These are phyloP conservation scores for Ceratoteleas bidentatus DNA, from an alignment of 1,140 invertebrate species.

Conservation along the genomic window DNA sequence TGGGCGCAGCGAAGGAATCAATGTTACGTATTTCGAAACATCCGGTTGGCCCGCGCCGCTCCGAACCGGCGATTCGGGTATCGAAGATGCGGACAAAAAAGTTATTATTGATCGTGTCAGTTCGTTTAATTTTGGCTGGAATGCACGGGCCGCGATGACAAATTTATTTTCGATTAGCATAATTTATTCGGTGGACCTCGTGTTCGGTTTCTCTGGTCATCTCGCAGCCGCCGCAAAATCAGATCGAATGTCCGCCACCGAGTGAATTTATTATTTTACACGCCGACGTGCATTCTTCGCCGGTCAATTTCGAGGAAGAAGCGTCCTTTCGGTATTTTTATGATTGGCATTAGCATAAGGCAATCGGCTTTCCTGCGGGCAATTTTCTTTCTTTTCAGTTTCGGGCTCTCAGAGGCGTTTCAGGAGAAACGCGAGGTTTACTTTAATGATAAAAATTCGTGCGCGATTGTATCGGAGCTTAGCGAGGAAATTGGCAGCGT, in stretches of 20 bases:
- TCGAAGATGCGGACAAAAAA: too few relatives aligned
- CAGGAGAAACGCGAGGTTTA: too few relatives aligned
- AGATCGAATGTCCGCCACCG: conserved; percentile 11
- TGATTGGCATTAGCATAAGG: too few relatives aligned
- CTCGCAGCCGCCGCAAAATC: conserved; percentile 12
- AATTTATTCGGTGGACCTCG: conserved; percentile 11
- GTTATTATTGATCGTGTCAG: too few relatives aligned
- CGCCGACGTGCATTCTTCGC: not conserved
- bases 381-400: too few relatives aligned
- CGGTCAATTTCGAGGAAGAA: too few relatives aligned
- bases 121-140: not conserved
- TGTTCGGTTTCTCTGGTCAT: conserved; percentile 9
- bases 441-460: not conserved
- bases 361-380: too few relatives aligned
- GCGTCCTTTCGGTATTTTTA: too few relatives aligned
- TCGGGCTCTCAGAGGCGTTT: too few relatives aligned
- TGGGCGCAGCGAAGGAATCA: conserved; percentile 44
- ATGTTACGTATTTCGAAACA: conserved; percentile 51
- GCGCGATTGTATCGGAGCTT: too few relatives aligned
- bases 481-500: too few relatives aligned
- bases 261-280: conserved; percentile 27
- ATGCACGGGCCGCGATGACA: not conserved
- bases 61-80: not conserved
- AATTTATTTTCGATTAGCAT: conserved; percentile 17
- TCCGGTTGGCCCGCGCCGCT: conserved; percentile 1